Conservation (phyloP, 2,113 vertebrate genomes). For the Otis tarda region DNA sequence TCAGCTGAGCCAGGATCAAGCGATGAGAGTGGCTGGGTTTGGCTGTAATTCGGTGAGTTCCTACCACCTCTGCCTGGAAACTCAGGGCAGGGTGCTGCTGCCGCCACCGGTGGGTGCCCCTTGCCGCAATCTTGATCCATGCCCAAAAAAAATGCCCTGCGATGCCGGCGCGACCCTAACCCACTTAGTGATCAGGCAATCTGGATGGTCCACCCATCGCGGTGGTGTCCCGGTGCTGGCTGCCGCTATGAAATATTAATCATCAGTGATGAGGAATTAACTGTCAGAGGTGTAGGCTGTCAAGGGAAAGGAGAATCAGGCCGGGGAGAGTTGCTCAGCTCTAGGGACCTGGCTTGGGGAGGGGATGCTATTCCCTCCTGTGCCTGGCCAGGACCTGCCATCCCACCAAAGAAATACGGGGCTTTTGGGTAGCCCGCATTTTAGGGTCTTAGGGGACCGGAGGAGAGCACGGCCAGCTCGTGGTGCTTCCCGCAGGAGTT, state of each 20-base stretch:
- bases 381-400: fast-evolving
- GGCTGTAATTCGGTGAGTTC: background rate
- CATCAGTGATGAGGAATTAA: background rate
- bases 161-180: background rate
- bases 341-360: background rate
- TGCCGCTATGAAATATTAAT: slow-evolving; percentile 41
- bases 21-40: background rate
- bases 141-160: fast-evolving
- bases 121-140: background rate
- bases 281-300: background rate
- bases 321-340: background rate
- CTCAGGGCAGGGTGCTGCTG: background rate
- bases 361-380: background rate
- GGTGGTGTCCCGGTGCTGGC: background rate
- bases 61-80: background rate
- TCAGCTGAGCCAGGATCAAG: background rate
- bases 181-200: fast-evolving
- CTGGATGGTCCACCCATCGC: fast-evolving
- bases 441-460: fast-evolving
- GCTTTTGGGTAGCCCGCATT: background rate
- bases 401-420: fast-evolving
- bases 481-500: background rate
- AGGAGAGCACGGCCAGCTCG: background rate
- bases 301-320: background rate
- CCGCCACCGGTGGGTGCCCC: fast-evolving